Percentiles rank a stretch among this genome's conserved stretches.
Evolutionary conservation across 2,797 vertebrate species (phyloP).

Genomic region (Rhincodon typus): DNA sequence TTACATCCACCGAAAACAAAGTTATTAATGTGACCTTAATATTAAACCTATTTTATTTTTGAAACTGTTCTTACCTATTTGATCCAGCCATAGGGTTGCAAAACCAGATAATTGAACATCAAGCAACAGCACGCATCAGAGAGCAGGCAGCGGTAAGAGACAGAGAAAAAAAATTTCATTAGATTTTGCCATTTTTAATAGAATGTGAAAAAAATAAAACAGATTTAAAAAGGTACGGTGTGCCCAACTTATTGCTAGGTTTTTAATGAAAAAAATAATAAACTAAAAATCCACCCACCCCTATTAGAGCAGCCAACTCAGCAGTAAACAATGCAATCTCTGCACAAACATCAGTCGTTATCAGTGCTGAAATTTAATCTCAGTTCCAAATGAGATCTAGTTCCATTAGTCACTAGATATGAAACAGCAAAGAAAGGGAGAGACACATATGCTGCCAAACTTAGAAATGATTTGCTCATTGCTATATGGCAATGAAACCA

Average conservation of each 20-base stretch:
- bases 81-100: slow-evolving; percentile 9
- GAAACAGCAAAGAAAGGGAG: not conserved
- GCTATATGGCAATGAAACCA: not conserved
- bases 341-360: not conserved
- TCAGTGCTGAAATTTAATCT: not conserved
- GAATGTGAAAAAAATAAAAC: not conserved
- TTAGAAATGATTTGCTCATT: not conserved
- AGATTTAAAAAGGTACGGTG: not conserved
- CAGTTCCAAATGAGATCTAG: not conserved
- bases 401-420: not conserved
- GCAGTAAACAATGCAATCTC: slow-evolving; percentile 12
- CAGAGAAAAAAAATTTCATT: not conserved
- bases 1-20: not conserved
- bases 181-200: not conserved
- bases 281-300: not conserved
- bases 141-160: not conserved
- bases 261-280: not conserved
- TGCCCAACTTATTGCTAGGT: not conserved
- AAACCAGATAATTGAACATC: slow-evolving; percentile 18
- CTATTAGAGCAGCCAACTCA: not conserved
- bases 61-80: slow-evolving; percentile 33
- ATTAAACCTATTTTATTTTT: not conserved
- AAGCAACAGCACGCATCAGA: not conserved
- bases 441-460: not conserved
- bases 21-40: not conserved